Evolutionary conservation across 2,888 invertebrate genomes (phyloP), one percentile per base, ranked within the genome.

Genomic region (Callyntrura sp.): DNA sequence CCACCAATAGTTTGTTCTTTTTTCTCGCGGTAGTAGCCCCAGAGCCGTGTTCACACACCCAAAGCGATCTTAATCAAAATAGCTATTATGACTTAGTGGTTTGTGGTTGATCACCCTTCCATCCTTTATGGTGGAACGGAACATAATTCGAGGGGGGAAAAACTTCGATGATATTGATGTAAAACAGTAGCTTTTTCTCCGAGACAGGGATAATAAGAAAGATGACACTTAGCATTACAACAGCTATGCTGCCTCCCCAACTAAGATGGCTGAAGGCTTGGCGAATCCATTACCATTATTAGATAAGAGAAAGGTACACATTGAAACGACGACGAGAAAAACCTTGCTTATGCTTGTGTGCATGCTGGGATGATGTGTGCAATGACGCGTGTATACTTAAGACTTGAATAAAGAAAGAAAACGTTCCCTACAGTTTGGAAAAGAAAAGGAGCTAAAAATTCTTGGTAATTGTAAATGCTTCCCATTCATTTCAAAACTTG

Each of bases 241-340:
- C n/a, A 48, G 9, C 28, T 20, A 11, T 68, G 9, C 28, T 20
- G 17, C 11, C 70, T 70, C 35, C 35, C 35, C 35, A 35, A 25
- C 55, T 79, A 45, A 35, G 1, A 70, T 57, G 57, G 68, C 28
- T 9, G n/a, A 17, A 62, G 81, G n/a, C 78, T 76, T 76, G 57
- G 62, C 55, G 86, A 76, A 86, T 79, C 86, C 86, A 86, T 86
- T 86, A 86, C 79, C 78, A 79, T 86, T 86, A 86, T 86, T 86
- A 62, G 35, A 78, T 23, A 8, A 51, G 73, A 25, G 62, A 23
- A 62, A 62, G 23, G 8, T 62, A 62, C 51, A n/a, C n/a, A 51
- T 57, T 14, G 78, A 78, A 11, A 81, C 25, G 8, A 9, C 2
- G 0, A 35, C n/a, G 45, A 73, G 62, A 35, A 65, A 65, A 35